These are phyloP conservation scores for Parazoanthus swiftii DNA, from an alignment of 92 coral and sea anemone genomes.

Conservation along the genomic window DNA sequence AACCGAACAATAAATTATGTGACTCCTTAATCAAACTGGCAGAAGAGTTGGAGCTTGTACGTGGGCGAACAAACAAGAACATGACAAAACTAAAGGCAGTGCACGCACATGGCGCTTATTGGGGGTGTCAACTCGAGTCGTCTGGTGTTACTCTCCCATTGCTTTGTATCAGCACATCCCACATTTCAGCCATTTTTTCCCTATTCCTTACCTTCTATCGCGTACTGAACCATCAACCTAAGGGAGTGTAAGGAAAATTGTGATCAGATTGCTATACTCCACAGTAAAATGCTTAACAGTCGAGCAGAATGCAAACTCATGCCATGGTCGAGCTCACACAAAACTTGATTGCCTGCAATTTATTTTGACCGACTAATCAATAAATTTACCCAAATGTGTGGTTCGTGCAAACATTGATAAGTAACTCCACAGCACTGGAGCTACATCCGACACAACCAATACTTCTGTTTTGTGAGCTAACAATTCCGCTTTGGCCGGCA, in stretches of 20 bases:
- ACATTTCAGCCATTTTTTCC: neutral
- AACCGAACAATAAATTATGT: constrained; percentile 58
- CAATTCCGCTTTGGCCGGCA: constrained; percentile 14
- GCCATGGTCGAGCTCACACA: constrained; percentile 29
- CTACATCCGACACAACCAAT: neutral
- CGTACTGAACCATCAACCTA: constrained; percentile 71
- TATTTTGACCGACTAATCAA: constrained; percentile 29
- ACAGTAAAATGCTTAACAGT: constrained; percentile 25
- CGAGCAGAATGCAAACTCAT: constrained; percentile 30
- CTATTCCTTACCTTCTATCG: constrained; percentile 71
- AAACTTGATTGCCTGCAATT: constrained; percentile 31
- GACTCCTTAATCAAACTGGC: constrained; percentile 41
- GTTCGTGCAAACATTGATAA: constrained; percentile 37
- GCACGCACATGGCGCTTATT: constrained; percentile 57
- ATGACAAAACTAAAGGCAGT: constrained; percentile 25
- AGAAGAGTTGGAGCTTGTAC: constrained; percentile 34
- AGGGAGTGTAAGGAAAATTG: neutral
- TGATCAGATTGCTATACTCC: constrained; percentile 29
- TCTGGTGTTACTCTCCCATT: constrained; percentile 29
- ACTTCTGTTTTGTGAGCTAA: constrained; percentile 15
- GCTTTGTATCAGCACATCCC: neutral
- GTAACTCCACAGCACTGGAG: constrained; percentile 2
- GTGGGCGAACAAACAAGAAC: constrained; percentile 50
- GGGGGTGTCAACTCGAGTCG: constrained; percentile 31
- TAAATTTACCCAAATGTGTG: constrained; percentile 27